Evolutionary conservation across 2,888 invertebrate species (phyloP).

Genomic region (Linnaemya vulpina): DNA sequence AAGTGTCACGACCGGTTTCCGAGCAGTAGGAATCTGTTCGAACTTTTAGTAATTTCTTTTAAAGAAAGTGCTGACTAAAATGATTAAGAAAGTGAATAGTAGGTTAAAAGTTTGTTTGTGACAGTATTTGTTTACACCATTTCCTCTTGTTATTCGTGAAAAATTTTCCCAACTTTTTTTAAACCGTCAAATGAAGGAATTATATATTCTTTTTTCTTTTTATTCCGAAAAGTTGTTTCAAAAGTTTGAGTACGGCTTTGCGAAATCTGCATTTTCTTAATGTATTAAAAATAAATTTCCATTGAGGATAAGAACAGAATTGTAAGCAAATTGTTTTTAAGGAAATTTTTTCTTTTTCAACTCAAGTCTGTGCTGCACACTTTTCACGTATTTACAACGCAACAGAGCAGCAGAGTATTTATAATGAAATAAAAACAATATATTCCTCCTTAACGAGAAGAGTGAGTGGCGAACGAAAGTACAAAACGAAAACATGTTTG

Average conservation of each 20-base stretch:
- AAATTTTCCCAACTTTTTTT: too few species aligned
- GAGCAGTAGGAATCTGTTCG: too few species aligned
- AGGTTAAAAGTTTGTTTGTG: too few species aligned
- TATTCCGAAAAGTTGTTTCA: neutral
- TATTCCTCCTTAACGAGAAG: neutral
- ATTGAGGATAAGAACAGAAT: neutral
- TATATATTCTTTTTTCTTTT: too few species aligned
- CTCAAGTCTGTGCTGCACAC: neutral
- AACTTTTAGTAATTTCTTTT: too few species aligned
- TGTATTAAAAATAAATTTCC: neutral
- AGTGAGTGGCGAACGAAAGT: neutral
- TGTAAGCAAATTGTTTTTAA: constrained; percentile 32
- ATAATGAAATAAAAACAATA: neutral
- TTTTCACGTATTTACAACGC: constrained; percentile 6
- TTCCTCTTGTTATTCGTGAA: too few species aligned
- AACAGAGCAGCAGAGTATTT: neutral
- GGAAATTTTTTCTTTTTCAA: neutral
- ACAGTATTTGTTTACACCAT: too few species aligned
- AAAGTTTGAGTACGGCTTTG: neutral
- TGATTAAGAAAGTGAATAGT: too few species aligned
- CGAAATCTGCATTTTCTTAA: constrained; percentile 5
- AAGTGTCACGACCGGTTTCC: too few species aligned
- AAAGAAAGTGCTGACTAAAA: too few species aligned
- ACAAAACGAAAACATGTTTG: constrained; percentile 66
- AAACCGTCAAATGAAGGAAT: too few species aligned